Evolutionary conservation across 2,113 vertebrate species (phyloP).

Genomic region (Felis catus): F.catus_Fca126_mat1.0 CM031413.1:63743501-63744000

Average conservation of each 20-base stretch:
- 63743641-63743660: neutral
- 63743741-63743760: too few relatives aligned
- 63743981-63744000: too few relatives aligned
- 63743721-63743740: neutral
- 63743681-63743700: neutral
- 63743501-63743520: neutral
- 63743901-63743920: too few relatives aligned
- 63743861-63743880: too few relatives aligned
- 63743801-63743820: too few relatives aligned
- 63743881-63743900: too few relatives aligned
- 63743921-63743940: neutral
- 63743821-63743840: too few relatives aligned
- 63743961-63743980: too few relatives aligned
- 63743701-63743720: neutral
- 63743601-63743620: neutral
- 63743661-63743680: neutral
- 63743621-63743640: neutral
- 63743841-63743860: too few relatives aligned
- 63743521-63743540: neutral
- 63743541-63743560: neutral
- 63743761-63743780: neutral
- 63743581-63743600: neutral
- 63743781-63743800: neutral
- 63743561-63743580: neutral
- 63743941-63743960: neutral